These are phyloP conservation scores for Cryptomyrus ogoouensis DNA, from an alignment of 2,113 vertebrate species.

Conservation along the genomic window DNA sequence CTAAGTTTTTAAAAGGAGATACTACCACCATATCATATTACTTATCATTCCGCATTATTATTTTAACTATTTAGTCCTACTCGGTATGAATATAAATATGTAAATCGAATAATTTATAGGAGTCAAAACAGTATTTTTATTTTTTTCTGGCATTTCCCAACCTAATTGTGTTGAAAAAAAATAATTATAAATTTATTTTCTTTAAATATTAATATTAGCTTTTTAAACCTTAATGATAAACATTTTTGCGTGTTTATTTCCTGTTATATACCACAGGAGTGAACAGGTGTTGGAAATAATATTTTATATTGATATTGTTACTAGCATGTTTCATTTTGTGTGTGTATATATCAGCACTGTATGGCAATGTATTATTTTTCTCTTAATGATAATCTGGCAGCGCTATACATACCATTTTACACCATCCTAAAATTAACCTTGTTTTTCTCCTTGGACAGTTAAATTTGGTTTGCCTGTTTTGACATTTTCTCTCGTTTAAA, in stretches of 20 bases:
- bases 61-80: not conserved
- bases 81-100: not conserved
- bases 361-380: not conserved
- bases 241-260: not conserved
- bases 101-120: not conserved
- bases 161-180: not conserved
- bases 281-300: not conserved
- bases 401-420: not conserved
- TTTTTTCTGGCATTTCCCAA: not conserved
- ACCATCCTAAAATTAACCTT: not conserved
- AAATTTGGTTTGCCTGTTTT: not conserved
- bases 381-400: not conserved
- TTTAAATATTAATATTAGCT: not conserved
- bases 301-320: not conserved
- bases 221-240: not conserved
- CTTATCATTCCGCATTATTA: not conserved
- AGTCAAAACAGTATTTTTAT: not conserved
- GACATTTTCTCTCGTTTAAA: not conserved
- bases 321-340: not conserved
- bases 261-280: not conserved
- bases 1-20: not conserved
- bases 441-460: not conserved
- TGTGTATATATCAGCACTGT: not conserved
- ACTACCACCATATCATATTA: not conserved
- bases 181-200: not conserved